Evolutionary conservation across 2,797 vertebrate species (phyloP), one percentile per base, ranked within the genome.

Genomic region (Gallirallus australis): DNA sequence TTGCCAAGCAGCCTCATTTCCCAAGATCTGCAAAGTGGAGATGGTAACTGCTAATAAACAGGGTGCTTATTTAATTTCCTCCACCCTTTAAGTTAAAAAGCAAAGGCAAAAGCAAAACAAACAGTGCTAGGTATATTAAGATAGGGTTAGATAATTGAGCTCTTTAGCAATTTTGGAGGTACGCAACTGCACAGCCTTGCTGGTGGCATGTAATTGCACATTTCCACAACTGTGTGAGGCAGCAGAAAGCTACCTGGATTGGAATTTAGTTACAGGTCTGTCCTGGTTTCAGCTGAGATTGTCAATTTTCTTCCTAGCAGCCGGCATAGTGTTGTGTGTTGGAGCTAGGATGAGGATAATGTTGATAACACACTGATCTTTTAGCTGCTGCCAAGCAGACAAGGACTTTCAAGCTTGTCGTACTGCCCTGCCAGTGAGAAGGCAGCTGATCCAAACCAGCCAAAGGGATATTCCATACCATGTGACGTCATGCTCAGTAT

Each of bases 111-210:
- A 91, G 40, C 69, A 95, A 93, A 93, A 20, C 73, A 76, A 93
- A 86, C 72, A 75, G 42, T 8, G 69, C 40, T 83, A 93, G 86
- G 77, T 86, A 53, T 69, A 7, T 93, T 86, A 86, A 76, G 72
- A 91, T 59, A 52, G 76, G 37, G 76, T 95, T 94, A 57, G 76
- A 33, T 95, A 88, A 95, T 76, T 86, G 73, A 84, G 78, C 65
- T 95, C 85, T 96, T 94, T 81, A 77, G 81, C 84, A 95, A 86
- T 80, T 85, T 70, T 75, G 56, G 81, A 92, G 37, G 33, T 48
- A 76, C 0, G 2, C 77, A 95, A 70, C 66, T 35, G 39, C 76
- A 37, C 48, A 68, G 72, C 85, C 53, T 60, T 54, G 61, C 53
- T 50, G 79, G 91, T 82, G 42, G 61, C 59, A 50, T 0, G 37